A percentile compares a stretch with the other conserved stretches of the same genome.
Conservation (phyloP, 2,113 vertebrate species). For the Seriola dumerili region DNA sequence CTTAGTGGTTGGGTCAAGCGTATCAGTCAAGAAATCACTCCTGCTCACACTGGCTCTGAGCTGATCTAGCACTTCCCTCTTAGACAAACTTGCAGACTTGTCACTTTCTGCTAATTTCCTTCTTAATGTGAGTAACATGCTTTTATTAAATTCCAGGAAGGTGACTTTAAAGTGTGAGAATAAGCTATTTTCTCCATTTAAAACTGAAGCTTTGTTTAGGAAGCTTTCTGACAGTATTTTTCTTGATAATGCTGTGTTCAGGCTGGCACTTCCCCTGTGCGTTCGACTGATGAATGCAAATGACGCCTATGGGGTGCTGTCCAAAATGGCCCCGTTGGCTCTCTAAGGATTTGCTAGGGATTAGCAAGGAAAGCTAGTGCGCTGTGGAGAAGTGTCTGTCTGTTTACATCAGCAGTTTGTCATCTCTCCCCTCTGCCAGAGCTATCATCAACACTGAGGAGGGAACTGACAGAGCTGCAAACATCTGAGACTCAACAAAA, state of each 20-base stretch:
- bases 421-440: not conserved
- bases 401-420: slow-evolving; percentile 67
- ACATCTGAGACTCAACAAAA: slow-evolving; percentile 1
- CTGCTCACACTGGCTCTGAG: slow-evolving; percentile 25
- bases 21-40: slow-evolving; percentile 52
- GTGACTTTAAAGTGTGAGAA: not conserved
- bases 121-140: not conserved
- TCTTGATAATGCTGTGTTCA: slow-evolving; percentile 22
- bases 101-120: slow-evolving; percentile 14
- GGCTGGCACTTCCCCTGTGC: slow-evolving; percentile 15
- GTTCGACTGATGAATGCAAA: slow-evolving; percentile 66
- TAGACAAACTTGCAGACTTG: not conserved
- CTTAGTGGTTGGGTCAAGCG: slow-evolving; percentile 32
- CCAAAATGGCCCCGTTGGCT: slow-evolving; percentile 61
- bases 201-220: slow-evolving; percentile 23
- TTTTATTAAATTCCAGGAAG: not conserved
- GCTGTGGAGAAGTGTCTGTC: slow-evolving; percentile 57
- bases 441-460: slow-evolving; percentile 1
- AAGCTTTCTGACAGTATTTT: slow-evolving; percentile 29
- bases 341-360: slow-evolving; percentile 61
- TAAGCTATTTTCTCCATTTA: slow-evolving; percentile 3
- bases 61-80: slow-evolving; percentile 29
- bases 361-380: slow-evolving; percentile 62
- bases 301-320: slow-evolving; percentile 55
- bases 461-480: slow-evolving; percentile 26